These are phyloP conservation scores for Acanthochromis polyacanthus DNA, from an alignment of 2,113 vertebrate genomes.

Conservation along the genomic window DNA sequence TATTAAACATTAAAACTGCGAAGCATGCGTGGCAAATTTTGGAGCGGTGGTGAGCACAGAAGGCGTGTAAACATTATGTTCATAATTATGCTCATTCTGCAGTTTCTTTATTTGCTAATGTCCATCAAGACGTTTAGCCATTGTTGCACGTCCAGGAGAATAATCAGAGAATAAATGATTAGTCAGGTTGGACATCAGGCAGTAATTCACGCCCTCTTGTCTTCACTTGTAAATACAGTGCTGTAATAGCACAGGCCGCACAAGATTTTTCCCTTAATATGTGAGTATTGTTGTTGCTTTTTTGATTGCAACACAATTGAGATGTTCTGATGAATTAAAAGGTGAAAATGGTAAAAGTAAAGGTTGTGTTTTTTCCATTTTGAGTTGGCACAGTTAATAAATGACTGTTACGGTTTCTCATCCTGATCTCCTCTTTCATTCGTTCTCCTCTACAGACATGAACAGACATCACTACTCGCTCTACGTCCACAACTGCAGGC, in stretches of 20 bases:
- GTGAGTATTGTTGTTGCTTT: too few species aligned
- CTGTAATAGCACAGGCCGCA: too few species aligned
- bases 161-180: neutral
- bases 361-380: neutral
- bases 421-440: neutral
- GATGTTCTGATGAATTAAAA: neutral
- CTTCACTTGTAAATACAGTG: too few species aligned
- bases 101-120: too few species aligned
- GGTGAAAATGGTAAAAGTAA: neutral
- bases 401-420: neutral
- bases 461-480: conserved; percentile 95
- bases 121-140: neutral
- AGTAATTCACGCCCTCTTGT: neutral
- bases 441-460: conserved; percentile 87
- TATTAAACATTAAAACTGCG: neutral
- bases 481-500: conserved; percentile 94
- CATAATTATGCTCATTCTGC: neutral
- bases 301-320: rapidly evolving
- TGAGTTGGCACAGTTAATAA: too few species aligned
- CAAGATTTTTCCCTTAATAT: too few species aligned
- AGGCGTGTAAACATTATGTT: too few species aligned
- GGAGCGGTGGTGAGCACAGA: too few species aligned
- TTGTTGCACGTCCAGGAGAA: neutral
- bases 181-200: neutral
- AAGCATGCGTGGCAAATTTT: too few species aligned